Percentiles rank a stretch among this genome's conserved stretches.
phyloP scores from a whole-genome alignment of 2,888 invertebrate genomes.

The Polydrusus pterygomalis region DNA sequence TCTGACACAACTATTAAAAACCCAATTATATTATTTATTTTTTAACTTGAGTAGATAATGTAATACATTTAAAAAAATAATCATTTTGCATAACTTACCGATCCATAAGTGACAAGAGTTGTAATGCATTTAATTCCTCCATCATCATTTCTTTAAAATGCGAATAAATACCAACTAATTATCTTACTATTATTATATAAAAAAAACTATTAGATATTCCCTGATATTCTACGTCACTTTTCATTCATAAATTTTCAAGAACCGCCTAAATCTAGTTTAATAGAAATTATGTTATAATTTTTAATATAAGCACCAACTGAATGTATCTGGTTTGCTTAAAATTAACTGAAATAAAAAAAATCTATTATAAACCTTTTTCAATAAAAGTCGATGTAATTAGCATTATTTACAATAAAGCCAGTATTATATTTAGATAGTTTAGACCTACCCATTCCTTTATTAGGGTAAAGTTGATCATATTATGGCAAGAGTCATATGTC shows the following conservation, averaged over 20 bases:
- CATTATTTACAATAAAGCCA: conserved; percentile 20
- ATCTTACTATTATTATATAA: too few relatives aligned
- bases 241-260: conserved; percentile 5
- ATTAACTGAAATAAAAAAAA: conserved; percentile 4
- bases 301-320: not conserved
- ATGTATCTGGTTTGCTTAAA: not conserved
- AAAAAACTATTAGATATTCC: too few relatives aligned
- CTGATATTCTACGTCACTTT: not conserved
- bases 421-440: not conserved
- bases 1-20: too few relatives aligned
- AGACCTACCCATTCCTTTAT: not conserved
- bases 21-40: too few relatives aligned
- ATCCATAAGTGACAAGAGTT: conserved; percentile 25
- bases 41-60: too few relatives aligned
- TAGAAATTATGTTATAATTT: not conserved
- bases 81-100: conserved; percentile 41
- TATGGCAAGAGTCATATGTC: too few relatives aligned
- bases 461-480: not conserved
- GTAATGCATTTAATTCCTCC: conserved; percentile 48
- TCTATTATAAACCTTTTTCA: not conserved
- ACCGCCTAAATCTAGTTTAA: conserved; percentile 13
- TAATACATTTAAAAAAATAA: too few relatives aligned
- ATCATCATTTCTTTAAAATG: conserved; percentile 16
- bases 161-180: too few relatives aligned
- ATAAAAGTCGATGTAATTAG: conserved; percentile 9